Evolutionary conservation across 2,888 invertebrate species (phyloP).

Genomic region (Drosophila phalerata): DNA sequence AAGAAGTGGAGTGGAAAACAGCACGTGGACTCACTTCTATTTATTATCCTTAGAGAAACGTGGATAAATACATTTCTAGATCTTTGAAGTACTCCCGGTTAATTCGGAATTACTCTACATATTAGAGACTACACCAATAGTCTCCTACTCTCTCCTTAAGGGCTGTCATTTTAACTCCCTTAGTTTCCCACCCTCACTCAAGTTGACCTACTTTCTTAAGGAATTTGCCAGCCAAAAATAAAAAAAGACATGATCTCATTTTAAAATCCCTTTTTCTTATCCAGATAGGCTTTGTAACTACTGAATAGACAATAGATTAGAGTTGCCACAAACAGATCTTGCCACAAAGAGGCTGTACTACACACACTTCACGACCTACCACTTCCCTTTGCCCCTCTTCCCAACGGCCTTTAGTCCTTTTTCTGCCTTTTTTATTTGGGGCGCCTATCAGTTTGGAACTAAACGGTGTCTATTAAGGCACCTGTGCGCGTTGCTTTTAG

Average conservation of each 20-base stretch:
- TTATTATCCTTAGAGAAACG: too few relatives aligned
- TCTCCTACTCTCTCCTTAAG: not conserved
- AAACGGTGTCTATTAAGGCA: conserved; percentile 67
- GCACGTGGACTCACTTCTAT: too few relatives aligned
- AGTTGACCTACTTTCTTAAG: conserved; percentile 2
- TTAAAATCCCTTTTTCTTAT: not conserved
- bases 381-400: not conserved
- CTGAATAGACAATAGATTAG: conserved; percentile 1
- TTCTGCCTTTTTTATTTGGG: not conserved
- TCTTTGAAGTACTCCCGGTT: not conserved
- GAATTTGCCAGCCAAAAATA: not conserved
- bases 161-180: not conserved
- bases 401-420: not conserved
- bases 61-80: not conserved
- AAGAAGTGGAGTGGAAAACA: too few relatives aligned
- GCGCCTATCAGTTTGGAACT: conserved; percentile 27
- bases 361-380: not conserved
- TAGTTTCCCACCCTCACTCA: not conserved
- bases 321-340: conserved; percentile 7
- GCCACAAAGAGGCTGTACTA: conserved; percentile 1
- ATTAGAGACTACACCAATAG: too few relatives aligned
- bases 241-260: not conserved
- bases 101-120: too few relatives aligned
- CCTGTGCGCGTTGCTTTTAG: conserved; percentile 57
- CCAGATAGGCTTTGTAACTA: not conserved